Conservation (phyloP, 2,797 vertebrate species). For the Aeoliscus strigatus region DNA sequence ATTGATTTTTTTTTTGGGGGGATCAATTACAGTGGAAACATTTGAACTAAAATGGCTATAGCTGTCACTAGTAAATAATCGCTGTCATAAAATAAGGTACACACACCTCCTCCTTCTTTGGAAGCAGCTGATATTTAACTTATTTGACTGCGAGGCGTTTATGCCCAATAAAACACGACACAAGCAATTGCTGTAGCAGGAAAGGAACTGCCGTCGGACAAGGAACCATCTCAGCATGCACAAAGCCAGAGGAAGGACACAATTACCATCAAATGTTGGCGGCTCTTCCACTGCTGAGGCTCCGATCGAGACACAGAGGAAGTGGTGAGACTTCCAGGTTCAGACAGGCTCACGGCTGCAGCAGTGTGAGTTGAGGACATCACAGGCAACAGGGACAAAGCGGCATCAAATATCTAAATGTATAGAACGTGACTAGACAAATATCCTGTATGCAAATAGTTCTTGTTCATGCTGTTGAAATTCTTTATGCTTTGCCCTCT, state of each 20-base stretch:
- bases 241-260: constrained; percentile 39
- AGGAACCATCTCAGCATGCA: constrained; percentile 60
- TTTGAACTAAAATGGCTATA: constrained; percentile 55
- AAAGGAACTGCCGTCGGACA: constrained; percentile 56
- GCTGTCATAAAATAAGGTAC: too few species aligned
- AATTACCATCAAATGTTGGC: constrained; percentile 48
- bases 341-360: constrained; percentile 23
- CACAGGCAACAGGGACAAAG: too few species aligned
- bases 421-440: constrained; percentile 6
- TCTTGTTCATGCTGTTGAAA: too few species aligned
- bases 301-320: constrained; percentile 43
- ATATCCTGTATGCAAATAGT: constrained; percentile 6
- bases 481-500: too few species aligned
- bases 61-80: too few species aligned
- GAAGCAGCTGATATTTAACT: constrained; percentile 24
- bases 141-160: constrained; percentile 35
- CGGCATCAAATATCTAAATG: constrained; percentile 4
- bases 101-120: constrained; percentile 14
- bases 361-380: constrained; percentile 9
- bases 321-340: constrained; percentile 50
- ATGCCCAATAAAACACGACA: constrained; percentile 44
- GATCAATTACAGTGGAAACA: constrained; percentile 61
- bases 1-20: constrained; percentile 59
- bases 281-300: constrained; percentile 23
- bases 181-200: constrained; percentile 51